phyloP scores from a whole-genome alignment of 2,888 invertebrate genomes.

The Cantharis flavilabris region DNA sequence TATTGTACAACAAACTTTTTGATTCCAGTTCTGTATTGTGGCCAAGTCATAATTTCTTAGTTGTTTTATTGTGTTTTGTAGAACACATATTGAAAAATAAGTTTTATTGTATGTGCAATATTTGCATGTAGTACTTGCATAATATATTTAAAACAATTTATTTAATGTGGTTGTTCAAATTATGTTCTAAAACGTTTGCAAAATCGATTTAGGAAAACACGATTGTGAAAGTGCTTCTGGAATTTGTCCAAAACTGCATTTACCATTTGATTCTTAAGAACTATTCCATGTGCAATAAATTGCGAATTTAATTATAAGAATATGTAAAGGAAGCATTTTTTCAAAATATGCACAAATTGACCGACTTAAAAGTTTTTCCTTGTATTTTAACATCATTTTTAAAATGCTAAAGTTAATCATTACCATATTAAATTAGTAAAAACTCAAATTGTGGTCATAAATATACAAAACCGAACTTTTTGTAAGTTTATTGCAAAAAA shows the following conservation, averaged over 20 bases:
- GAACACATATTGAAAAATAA: background rate
- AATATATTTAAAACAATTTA: background rate
- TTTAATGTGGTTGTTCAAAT: background rate
- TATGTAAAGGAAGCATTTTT: background rate
- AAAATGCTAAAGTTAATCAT: background rate
- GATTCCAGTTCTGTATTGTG: background rate
- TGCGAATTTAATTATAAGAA: background rate
- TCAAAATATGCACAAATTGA: background rate
- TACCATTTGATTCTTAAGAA: background rate
- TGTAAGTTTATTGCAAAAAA: background rate
- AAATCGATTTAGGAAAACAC: background rate
- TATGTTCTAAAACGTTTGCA: background rate
- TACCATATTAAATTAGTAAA: background rate
- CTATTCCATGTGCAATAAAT: background rate
- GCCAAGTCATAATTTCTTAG: background rate
- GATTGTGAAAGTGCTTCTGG: background rate
- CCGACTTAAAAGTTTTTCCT: background rate
- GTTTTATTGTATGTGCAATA: background rate
- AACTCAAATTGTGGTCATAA: background rate
- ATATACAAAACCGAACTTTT: background rate
- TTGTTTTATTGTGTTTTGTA: background rate
- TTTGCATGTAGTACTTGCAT: background rate
- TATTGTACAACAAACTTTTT: too few relatives aligned
- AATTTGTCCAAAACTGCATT: conserved; percentile 1
- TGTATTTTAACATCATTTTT: background rate